These are phyloP conservation scores for Prosapia bicincta DNA, from an alignment of 2,888 invertebrate species.

Conservation along the genomic window DNA sequence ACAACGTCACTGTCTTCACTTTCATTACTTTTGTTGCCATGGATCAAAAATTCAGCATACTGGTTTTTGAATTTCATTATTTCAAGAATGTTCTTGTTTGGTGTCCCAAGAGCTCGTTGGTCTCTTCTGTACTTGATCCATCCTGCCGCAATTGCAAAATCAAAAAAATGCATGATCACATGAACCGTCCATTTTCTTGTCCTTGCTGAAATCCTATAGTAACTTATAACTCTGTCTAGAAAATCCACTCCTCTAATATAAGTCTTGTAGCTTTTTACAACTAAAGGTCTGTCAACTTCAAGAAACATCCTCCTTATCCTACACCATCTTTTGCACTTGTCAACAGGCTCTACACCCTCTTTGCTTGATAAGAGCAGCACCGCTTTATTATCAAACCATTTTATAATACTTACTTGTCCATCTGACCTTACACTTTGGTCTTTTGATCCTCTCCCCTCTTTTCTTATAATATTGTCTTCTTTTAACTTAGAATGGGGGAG, in stretches of 20 bases:
- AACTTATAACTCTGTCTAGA: background rate
- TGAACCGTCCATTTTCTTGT: constrained; percentile 7
- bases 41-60: background rate
- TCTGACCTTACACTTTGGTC: constrained; percentile 18
- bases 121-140: constrained; percentile 57
- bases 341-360: background rate
- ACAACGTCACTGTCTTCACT: background rate
- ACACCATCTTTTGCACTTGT: constrained; percentile 6
- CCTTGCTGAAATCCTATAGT: background rate
- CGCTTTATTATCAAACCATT: constrained; percentile 23
- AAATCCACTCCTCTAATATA: constrained; percentile 5
- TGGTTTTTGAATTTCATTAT: background rate
- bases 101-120: background rate
- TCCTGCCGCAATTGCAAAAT: background rate
- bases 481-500: constrained; percentile 17
- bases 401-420: constrained; percentile 3
- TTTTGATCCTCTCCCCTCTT: constrained; percentile 12
- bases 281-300: background rate
- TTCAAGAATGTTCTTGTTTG: background rate
- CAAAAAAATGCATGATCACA: background rate
- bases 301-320: background rate
- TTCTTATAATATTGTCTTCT: constrained; percentile 13
- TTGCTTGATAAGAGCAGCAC: constrained; percentile 7
- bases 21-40: background rate
- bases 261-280: constrained; percentile 12